A percentile compares a stretch with the other conserved stretches of the same genome.
phyloP scores from a whole-genome alignment of 2,113 vertebrate species.

The Calidris pugnax region DNA sequence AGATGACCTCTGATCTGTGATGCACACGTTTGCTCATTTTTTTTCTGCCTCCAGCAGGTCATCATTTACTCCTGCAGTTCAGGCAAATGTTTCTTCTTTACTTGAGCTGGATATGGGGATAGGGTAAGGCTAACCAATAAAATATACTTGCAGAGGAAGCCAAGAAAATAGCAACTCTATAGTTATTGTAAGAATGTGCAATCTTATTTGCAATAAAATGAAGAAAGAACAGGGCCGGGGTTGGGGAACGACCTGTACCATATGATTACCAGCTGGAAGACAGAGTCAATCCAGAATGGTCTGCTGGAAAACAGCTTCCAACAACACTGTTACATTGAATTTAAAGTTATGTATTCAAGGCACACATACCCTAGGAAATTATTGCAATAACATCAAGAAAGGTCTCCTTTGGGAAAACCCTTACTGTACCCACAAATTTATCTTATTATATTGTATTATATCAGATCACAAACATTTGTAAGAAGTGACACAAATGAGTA shows the following conservation, averaged over 20 bases:
- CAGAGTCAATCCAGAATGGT: background rate
- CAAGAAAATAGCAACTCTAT: background rate
- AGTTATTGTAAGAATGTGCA: conserved; percentile 14
- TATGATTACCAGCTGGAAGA: background rate
- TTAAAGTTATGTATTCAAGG: background rate
- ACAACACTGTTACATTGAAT: background rate
- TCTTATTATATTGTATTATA: background rate
- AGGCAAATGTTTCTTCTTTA: background rate
- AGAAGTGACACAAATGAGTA: background rate
- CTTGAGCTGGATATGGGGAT: background rate
- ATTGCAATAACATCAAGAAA: background rate
- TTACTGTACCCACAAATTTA: background rate
- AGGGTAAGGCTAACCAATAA: background rate
- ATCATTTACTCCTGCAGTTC: background rate
- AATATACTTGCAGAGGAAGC: background rate
- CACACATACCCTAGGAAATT: background rate
- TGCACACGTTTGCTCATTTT: background rate
- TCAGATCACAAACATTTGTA: background rate
- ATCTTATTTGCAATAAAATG: conserved; percentile 16
- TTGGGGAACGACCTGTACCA: background rate
- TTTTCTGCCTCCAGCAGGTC: background rate
- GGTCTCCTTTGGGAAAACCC: background rate
- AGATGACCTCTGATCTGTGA: background rate
- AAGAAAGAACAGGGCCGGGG: background rate
- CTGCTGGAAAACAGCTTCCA: background rate